A percentile compares a stretch with the other conserved stretches of the same genome.
These are phyloP conservation scores for Caenorhabditis inopinata DNA, from an alignment of 1,140 invertebrate species.

Conservation along the genomic window DNA sequence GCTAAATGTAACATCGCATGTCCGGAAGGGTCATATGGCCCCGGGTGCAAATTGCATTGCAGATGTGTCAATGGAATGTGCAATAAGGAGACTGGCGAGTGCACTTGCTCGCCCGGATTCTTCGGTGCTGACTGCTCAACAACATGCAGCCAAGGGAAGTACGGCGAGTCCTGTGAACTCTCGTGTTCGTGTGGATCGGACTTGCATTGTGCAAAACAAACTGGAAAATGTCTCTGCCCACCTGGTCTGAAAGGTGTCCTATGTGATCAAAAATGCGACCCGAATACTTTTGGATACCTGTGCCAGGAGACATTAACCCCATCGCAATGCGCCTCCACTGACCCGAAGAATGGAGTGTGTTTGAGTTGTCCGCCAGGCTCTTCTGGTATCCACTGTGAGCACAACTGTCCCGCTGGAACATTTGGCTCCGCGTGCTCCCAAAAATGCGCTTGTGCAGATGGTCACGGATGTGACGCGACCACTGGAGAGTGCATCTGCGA, in stretches of 20 bases:
- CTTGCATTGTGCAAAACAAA: constrained; percentile 62
- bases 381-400: constrained; percentile 29
- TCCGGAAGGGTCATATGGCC: constrained; percentile 66
- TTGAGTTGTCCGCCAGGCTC: constrained; percentile 34
- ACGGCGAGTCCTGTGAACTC: constrained; percentile 56
- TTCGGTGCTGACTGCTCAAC: constrained; percentile 52
- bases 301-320: constrained; percentile 69
- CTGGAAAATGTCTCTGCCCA: constrained; percentile 79
- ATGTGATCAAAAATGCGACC: constrained; percentile 65
- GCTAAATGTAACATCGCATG: constrained; percentile 65
- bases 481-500: constrained; percentile 64
- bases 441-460: constrained; percentile 55
- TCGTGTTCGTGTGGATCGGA: constrained; percentile 59
- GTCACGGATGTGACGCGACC: constrained; percentile 55
- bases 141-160: constrained; percentile 50
- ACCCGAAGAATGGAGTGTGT: constrained; percentile 17
- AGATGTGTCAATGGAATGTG: constrained; percentile 68
- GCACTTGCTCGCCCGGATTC: constrained; percentile 80
- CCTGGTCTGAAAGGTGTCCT: constrained; percentile 70
- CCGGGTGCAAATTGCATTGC: constrained; percentile 53
- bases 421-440: constrained; percentile 52
- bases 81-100: constrained; percentile 82
- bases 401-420: not conserved
- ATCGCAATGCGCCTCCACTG: constrained; percentile 42
- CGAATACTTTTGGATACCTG: constrained; percentile 66